phyloP scores from a whole-genome alignment of 2,797 vertebrate species.

The Myioborus miniatus region DNA sequence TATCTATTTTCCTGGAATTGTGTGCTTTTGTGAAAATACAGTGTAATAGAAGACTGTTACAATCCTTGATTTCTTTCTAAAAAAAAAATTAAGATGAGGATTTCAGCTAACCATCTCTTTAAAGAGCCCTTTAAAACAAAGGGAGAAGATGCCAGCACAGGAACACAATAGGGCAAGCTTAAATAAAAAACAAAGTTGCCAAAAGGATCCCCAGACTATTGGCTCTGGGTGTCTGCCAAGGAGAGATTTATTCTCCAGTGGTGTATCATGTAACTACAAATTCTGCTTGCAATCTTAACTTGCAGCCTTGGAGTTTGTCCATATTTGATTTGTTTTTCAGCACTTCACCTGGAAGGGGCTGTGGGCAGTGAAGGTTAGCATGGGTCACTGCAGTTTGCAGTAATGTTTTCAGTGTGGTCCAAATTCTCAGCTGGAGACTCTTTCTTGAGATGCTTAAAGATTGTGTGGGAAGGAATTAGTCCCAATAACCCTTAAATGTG shows the following conservation, averaged over 20 bases:
- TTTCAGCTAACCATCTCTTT: neutral
- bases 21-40: neutral
- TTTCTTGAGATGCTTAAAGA: conserved; percentile 65
- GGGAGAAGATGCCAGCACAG: conserved; percentile 1
- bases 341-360: conserved; percentile 55
- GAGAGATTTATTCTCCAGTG: neutral
- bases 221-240: conserved; percentile 4
- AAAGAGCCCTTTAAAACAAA: conserved; percentile 8
- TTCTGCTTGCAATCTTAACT: neutral
- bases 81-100: neutral
- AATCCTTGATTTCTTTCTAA: neutral
- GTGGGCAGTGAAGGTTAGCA: conserved; percentile 13
- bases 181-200: neutral
- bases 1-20: neutral
- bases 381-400: conserved; percentile 59
- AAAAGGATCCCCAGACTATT: neutral
- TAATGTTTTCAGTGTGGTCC: conserved; percentile 66
- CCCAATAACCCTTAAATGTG: conserved; percentile 46
- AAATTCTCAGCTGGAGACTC: conserved; percentile 73
- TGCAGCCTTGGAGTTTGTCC: conserved; percentile 20
- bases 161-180: conserved; percentile 12
- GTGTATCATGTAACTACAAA: neutral
- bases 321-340: conserved; percentile 50
- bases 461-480: conserved; percentile 56
- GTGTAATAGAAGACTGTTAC: neutral